Evolutionary conservation across 2,888 invertebrate species (phyloP).

Genomic region (Dendrolimus houi): DNA sequence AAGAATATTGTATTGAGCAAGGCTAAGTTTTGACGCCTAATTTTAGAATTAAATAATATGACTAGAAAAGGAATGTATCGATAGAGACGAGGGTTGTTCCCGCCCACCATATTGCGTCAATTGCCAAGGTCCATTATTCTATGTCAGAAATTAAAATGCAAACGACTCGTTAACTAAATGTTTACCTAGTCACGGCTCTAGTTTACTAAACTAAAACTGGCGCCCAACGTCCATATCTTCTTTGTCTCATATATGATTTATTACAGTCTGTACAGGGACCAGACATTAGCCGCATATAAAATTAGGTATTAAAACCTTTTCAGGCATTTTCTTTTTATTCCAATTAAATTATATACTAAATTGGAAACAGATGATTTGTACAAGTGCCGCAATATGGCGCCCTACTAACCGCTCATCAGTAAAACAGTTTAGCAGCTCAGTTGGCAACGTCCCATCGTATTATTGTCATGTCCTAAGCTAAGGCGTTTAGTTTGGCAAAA

Average conservation of each 20-base stretch:
- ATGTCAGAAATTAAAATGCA: too few species aligned
- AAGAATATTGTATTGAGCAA: conserved; percentile 67
- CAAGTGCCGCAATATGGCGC: neutral
- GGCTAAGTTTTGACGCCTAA: conserved; percentile 46
- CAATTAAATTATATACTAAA: too few species aligned
- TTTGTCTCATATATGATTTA: too few species aligned
- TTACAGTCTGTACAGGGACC: too few species aligned
- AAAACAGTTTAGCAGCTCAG: conserved; percentile 36
- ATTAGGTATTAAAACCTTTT: too few species aligned
- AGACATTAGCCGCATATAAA: too few species aligned
- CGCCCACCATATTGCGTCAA: neutral
- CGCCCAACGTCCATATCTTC: too few species aligned
- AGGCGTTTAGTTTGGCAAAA: conserved; percentile 31
- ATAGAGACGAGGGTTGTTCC: conserved; percentile 41
- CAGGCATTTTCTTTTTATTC: too few species aligned
- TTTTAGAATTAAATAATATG: conserved; percentile 34
- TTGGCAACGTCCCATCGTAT: conserved; percentile 58
- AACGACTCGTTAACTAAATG: too few species aligned
- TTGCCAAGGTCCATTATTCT: neutral
- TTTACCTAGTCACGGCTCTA: too few species aligned
- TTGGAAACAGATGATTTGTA: too few species aligned
- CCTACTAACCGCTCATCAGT: neutral
- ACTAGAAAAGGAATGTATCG: conserved; percentile 70
- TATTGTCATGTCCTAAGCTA: conserved; percentile 70
- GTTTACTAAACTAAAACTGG: too few species aligned